phyloP scores from a whole-genome alignment of 2,797 vertebrate genomes.

The Tokudaia muenninki region DNA sequence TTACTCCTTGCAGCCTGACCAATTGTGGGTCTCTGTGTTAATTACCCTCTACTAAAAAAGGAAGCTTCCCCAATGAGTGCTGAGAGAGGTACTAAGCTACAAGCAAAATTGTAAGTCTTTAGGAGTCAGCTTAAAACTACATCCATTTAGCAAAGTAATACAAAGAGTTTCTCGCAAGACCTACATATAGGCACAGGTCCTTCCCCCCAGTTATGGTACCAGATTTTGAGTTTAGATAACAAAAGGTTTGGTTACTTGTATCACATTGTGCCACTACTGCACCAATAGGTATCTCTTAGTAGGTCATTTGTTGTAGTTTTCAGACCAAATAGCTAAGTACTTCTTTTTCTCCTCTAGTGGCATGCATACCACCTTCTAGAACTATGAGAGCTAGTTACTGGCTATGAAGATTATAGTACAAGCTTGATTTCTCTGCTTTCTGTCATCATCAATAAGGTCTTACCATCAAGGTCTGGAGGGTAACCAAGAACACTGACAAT shows the following conservation, averaged over 20 bases:
- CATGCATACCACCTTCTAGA: background rate
- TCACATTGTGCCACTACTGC: background rate
- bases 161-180: background rate
- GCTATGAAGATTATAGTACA: background rate
- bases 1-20: background rate
- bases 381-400: background rate
- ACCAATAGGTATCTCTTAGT: background rate
- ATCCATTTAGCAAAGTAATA: background rate
- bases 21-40: background rate
- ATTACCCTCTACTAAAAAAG: background rate
- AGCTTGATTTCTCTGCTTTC: background rate
- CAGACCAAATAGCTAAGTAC: background rate
- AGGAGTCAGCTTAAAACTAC: background rate
- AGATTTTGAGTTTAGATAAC: background rate
- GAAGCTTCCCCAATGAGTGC: background rate
- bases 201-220: background rate
- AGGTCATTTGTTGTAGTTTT: background rate
- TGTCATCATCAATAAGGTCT: background rate
- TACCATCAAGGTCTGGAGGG: background rate
- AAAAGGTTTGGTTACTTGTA: background rate
- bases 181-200: background rate
- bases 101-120: background rate
- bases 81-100: background rate
- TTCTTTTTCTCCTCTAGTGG: background rate
- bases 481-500: background rate